phyloP scores from a whole-genome alignment of 2,113 vertebrate species.

The Dissostichus mawsoni region DNA sequence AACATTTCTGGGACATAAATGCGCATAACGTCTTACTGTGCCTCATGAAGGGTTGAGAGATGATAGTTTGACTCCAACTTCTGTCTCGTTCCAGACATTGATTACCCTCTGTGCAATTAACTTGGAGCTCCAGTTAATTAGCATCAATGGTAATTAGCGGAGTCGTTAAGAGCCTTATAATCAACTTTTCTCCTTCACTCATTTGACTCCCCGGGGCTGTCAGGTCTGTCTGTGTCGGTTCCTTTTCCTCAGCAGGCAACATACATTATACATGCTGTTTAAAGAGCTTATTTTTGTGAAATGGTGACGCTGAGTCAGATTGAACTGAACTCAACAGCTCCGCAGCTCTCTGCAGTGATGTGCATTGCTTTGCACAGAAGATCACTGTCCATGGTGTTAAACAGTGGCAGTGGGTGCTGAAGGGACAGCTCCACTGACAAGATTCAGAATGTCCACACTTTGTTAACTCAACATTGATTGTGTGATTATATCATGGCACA shows the following conservation, averaged over 20 bases:
- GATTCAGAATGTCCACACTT: background rate
- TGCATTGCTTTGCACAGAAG: slow-evolving; percentile 19
- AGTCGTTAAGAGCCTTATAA: slow-evolving; percentile 83
- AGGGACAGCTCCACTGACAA: slow-evolving; percentile 15
- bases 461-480: too few species aligned
- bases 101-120: slow-evolving; percentile 81
- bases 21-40: slow-evolving; percentile 57
- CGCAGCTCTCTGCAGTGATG: slow-evolving; percentile 9
- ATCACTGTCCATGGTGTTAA: slow-evolving; percentile 49
- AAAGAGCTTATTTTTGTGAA: slow-evolving; percentile 65
- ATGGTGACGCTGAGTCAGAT: slow-evolving; percentile 58
- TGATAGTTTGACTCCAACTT: slow-evolving; percentile 79
- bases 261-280: slow-evolving; percentile 80
- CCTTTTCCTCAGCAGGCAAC: slow-evolving; percentile 71
- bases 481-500: too few species aligned
- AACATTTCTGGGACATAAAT: slow-evolving; percentile 57
- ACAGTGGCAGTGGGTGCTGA: slow-evolving; percentile 28
- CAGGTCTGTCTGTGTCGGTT: slow-evolving; percentile 72
- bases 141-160: slow-evolving; percentile 81
- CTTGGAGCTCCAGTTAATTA: slow-evolving; percentile 81
- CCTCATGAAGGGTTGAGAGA: slow-evolving; percentile 72
- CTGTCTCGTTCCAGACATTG: slow-evolving; percentile 76
- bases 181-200: slow-evolving; percentile 81
- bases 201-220: slow-evolving; percentile 79
- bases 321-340: slow-evolving; percentile 62